Conservation (phyloP, 1,140 invertebrate genomes). For the Drosophila bocqueti region DNA sequence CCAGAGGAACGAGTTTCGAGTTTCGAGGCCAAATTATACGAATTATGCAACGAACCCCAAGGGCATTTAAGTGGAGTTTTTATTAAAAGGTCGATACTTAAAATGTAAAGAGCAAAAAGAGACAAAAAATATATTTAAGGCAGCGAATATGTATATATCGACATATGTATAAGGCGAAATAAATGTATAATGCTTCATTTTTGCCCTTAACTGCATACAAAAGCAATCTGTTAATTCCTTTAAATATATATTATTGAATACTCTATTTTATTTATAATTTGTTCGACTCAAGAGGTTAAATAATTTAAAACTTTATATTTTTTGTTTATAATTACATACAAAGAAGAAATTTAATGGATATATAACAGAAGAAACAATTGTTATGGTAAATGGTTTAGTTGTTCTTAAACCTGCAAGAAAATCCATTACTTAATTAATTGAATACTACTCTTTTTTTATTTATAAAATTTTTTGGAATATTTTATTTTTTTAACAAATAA, state of each 20-base stretch:
- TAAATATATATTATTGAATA: neutral
- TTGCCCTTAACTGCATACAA: neutral
- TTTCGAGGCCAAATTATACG: conserved; percentile 16
- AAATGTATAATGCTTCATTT: neutral
- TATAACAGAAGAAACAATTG: too few relatives aligned
- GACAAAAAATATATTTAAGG: neutral
- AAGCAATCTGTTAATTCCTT: neutral
- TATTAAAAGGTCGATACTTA: conserved; percentile 9
- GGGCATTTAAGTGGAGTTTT: conserved; percentile 28
- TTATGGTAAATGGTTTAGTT: too few relatives aligned
- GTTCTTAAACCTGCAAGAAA: too few relatives aligned
- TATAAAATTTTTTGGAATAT: too few relatives aligned
- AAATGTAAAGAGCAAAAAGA: conserved; percentile 2
- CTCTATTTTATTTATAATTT: neutral
- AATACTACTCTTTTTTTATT: too few relatives aligned
- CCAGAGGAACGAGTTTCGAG: conserved; percentile 25
- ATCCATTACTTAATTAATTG: too few relatives aligned
- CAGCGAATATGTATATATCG: neutral
- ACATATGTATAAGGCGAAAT: too few relatives aligned
- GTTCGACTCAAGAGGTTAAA: too few relatives aligned
- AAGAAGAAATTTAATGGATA: too few relatives aligned
- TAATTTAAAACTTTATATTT: too few relatives aligned
- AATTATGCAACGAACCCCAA: conserved; percentile 32
- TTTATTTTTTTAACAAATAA: too few relatives aligned
- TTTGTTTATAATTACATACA: too few relatives aligned